Evolutionary conservation across 2,797 vertebrate species (phyloP), one percentile per base, ranked within the genome.

Genomic region (Peromyscus eremicus): DNA sequence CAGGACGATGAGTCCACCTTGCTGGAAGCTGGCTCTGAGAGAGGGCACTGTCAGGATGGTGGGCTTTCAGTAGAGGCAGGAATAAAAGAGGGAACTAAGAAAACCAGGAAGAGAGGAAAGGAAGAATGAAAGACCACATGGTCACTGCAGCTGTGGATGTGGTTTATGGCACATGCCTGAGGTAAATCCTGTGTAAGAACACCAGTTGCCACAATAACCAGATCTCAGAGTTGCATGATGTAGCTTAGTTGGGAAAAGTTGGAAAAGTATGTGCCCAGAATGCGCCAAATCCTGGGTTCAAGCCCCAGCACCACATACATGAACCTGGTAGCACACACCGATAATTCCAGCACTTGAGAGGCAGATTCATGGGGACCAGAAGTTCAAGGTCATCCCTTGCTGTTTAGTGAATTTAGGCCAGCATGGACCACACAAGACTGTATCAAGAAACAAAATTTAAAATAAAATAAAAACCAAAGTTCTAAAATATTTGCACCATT

Each of bases 1-100:
- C 90, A 70, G 21, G 34, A 62, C 66, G 40, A 70, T 12, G n/a
- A 62, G 46, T 12, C 17, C 6, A 17, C 13, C 4, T 40, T 52
- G 29, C 34, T 43, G 0, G 17, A 49, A 81, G 46, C 34, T 71
- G 32, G 5, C 66, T 37, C 1, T 10, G 13, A n/a, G 46, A 32
- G n/a, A 37, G 32, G 55, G 27, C 37, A 79, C 21, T 5, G 13
- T 34, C 21, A 1, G 6, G 76, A 43, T 21, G 23, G 17, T 23
- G 66, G 49, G 37, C 8, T 43, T 52, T 68, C 17, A 27, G 11
- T 17, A 46, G 79, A 57, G 25, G 21, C 55, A 77, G n/a, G 29
- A 43, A 21, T 77, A 14, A 52, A 14, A 29, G 0, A 5, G 6
- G 9, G 1, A 62, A 21, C 2, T 7, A 57, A 62, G 17, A 37